Evolutionary conservation across 2,888 invertebrate species (phyloP).

Genomic region (Trachelus tabidus): DNA sequence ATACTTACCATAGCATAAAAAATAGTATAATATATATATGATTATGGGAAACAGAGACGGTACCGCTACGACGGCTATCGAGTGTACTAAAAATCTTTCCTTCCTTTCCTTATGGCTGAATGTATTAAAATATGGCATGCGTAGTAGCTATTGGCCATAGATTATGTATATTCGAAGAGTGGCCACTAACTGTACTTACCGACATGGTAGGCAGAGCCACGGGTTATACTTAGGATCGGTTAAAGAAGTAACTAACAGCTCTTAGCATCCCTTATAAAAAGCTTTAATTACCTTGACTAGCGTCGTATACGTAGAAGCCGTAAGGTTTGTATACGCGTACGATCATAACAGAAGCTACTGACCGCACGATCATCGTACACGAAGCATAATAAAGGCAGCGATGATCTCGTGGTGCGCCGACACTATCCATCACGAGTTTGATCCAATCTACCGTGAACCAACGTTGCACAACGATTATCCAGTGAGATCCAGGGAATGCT

Average conservation of each 20-base stretch:
- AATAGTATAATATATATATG: neutral
- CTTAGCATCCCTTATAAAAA: neutral
- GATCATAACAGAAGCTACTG: neutral
- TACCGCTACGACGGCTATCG: neutral
- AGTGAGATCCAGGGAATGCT: neutral
- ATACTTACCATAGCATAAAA: neutral
- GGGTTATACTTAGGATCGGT: neutral
- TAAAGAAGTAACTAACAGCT: neutral
- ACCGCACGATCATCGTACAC: neutral
- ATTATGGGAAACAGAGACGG: neutral
- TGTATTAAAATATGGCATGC: neutral
- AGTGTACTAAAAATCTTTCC: neutral
- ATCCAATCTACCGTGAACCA: conserved; percentile 7
- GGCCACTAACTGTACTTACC: neutral
- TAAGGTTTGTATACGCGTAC: neutral
- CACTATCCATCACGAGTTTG: conserved; percentile 1
- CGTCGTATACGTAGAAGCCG: neutral
- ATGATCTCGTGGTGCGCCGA: neutral
- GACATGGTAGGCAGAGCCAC: neutral
- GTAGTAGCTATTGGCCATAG: neutral
- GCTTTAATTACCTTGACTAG: neutral
- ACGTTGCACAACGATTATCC: conserved; percentile 7
- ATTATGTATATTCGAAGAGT: neutral
- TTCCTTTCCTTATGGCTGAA: too few species aligned
- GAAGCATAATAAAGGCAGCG: neutral